Evolutionary conservation across 2,797 vertebrate genomes (phyloP).

Genomic region (Chromobotia macracanthus): DNA sequence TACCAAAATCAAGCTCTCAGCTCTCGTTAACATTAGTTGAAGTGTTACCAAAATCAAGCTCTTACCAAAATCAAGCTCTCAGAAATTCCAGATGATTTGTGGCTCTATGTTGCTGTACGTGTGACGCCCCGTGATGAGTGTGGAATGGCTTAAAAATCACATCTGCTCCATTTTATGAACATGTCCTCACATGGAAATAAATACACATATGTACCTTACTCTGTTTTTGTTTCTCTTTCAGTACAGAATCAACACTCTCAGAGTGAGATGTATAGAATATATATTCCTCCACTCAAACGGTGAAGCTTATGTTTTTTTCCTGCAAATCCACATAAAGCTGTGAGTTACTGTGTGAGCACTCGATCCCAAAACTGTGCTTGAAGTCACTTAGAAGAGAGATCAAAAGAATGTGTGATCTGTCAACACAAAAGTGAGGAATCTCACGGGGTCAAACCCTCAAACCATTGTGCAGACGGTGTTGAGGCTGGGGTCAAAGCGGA

Average conservation of each 20-base stretch:
- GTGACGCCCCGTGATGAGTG: conserved; percentile 5
- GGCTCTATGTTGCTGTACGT: background rate
- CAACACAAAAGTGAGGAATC: conserved; percentile 16
- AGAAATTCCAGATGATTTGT: background rate
- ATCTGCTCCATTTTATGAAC: conserved; percentile 1
- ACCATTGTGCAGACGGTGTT: conserved; percentile 99
- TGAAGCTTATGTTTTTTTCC: conserved; percentile 38
- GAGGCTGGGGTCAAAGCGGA: conserved; percentile 96
- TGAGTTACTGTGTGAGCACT: conserved; percentile 35
- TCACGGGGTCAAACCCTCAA: conserved; percentile 28
- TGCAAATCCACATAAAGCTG: conserved; percentile 29
- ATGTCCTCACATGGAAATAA: conserved; percentile 21
- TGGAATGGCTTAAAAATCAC: conserved; percentile 28
- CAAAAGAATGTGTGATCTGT: background rate
- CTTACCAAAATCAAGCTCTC: too few species aligned
- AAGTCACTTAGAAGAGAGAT: conserved; percentile 7
- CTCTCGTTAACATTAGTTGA: too few species aligned
- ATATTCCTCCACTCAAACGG: conserved; percentile 53
- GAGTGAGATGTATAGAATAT: conserved; percentile 57
- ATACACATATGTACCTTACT: background rate
- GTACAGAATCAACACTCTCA: conserved; percentile 59
- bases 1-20: too few species aligned
- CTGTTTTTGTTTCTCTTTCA: conserved; percentile 14
- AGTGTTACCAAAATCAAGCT: too few species aligned
- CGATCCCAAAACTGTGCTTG: conserved; percentile 56